Conservation (phyloP, 2,797 vertebrate genomes). For the Mormyrops boulengeri region DNA sequence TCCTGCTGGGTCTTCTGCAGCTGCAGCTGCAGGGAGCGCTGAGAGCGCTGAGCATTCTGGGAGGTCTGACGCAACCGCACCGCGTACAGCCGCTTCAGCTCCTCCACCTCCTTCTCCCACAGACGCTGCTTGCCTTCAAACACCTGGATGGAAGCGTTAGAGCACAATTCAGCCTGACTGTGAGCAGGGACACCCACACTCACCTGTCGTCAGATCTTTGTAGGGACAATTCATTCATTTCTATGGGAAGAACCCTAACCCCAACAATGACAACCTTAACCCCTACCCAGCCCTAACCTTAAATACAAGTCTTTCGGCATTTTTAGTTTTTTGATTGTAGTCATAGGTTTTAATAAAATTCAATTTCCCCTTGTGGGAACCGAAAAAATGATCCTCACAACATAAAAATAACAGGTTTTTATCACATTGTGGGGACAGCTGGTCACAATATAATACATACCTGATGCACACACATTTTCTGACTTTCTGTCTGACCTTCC, state of each 20-base stretch:
- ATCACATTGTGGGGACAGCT: neutral
- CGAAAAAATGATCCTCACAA: neutral
- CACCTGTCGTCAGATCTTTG: neutral
- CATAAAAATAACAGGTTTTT: neutral
- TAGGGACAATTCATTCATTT: neutral
- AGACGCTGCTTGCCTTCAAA: slow-evolving; percentile 91
- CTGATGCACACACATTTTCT: neutral
- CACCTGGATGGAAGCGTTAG: slow-evolving; percentile 55
- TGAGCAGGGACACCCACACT: neutral
- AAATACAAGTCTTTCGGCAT: neutral
- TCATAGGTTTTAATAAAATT: neutral
- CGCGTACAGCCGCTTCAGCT: slow-evolving; percentile 85
- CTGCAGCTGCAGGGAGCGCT: slow-evolving; percentile 84
- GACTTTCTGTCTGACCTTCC: neutral
- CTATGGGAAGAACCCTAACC: neutral
- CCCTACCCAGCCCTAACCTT: neutral
- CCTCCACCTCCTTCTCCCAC: slow-evolving; percentile 87
- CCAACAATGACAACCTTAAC: neutral
- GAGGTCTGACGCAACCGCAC: slow-evolving; percentile 84
- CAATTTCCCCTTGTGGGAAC: neutral
- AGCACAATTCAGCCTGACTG: neutral
- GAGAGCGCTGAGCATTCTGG: slow-evolving; percentile 87
- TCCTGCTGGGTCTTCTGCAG: slow-evolving; percentile 90
- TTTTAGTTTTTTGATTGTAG: neutral
- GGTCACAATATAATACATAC: neutral